Base-by-base conservation (phyloP, 2,888 invertebrate genomes). In the Acronicta leporina region DNA sequence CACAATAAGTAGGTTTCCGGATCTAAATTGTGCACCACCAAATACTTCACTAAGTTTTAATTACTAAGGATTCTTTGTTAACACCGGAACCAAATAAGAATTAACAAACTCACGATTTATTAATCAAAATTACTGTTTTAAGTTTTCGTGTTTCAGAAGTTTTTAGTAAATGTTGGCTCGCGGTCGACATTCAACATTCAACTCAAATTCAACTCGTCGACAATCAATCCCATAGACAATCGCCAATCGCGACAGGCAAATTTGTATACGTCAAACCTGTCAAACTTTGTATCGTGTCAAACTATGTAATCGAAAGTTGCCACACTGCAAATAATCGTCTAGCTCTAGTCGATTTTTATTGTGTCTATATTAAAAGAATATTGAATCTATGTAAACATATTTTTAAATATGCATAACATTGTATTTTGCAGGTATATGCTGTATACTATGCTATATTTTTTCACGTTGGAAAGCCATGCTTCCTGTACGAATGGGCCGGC, bases 1-100 rank as follows among this genome's bases (percentile, higher is more conserved):
- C 67, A 71, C 77, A 71, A 56, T 74, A 73, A 91, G 90, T 92
- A 92, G 92, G 93, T 91, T 92, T 90, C 91, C 91, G 92, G 92
- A 92, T 89, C 87, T 89, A 77, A 81, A 80, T 72, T 58, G 71
- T 81, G 74, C 74, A 84, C 68, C 74, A 84, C 66, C 63, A 67
- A 60, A 68, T 65, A 64, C 50, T 66, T 54, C 57, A 65, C 63
- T 47, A 55, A 55, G 46, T 65, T 59, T 50, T 58, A 47, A 40
- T n/a, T 48, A 30, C 5, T 14, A 45, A 15, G 43, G 9, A 61
- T 59, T 53, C 44, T 41, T 42, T 49, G 50, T 52, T 35, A 51
- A 0, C 44, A 68, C 51, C 48, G 58, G 38, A 46, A 40, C 5
- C 45, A 49, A 45, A 49, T 35, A 13, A 15, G n/a, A 35, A 49